phyloP scores from a whole-genome alignment of 1,140 invertebrate genomes.

The Microplitis mediator region DNA sequence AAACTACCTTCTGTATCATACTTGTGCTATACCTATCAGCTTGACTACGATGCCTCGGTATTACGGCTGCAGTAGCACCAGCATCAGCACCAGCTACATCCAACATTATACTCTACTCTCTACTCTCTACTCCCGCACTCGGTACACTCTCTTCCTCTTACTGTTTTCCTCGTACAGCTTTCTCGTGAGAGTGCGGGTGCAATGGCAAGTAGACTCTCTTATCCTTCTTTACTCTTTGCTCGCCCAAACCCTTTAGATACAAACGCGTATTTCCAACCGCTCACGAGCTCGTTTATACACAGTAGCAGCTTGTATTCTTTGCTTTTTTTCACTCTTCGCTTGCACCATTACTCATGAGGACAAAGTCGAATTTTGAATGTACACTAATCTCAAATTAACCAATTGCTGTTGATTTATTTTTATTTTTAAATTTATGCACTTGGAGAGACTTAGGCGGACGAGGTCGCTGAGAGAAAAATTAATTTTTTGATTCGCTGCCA shows the following conservation, averaged over 20 bases:
- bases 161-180: too few relatives aligned
- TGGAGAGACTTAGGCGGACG: conserved; percentile 2
- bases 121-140: conserved; percentile 36
- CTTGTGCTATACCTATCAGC: background rate
- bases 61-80: background rate
- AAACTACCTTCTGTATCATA: conserved; percentile 32
- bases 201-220: too few relatives aligned
- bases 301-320: conserved; percentile 32
- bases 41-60: background rate
- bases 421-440: conserved; percentile 64
- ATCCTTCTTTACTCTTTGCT: too few relatives aligned
- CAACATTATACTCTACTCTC: background rate
- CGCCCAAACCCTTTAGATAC: too few relatives aligned
- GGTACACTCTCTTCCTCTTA: too few relatives aligned
- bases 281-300: conserved; percentile 30
- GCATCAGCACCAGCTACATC: background rate
- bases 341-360: conserved; percentile 40
- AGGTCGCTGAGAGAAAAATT: too few relatives aligned
- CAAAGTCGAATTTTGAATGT: conserved; percentile 35
- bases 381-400: conserved; percentile 62
- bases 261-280: background rate
- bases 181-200: too few relatives aligned
- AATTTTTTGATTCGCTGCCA: too few relatives aligned
- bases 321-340: conserved; percentile 15
- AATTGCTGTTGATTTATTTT: too few relatives aligned